phyloP scores from a whole-genome alignment of 2,113 vertebrate genomes.

The Calonectris borealis region DNA sequence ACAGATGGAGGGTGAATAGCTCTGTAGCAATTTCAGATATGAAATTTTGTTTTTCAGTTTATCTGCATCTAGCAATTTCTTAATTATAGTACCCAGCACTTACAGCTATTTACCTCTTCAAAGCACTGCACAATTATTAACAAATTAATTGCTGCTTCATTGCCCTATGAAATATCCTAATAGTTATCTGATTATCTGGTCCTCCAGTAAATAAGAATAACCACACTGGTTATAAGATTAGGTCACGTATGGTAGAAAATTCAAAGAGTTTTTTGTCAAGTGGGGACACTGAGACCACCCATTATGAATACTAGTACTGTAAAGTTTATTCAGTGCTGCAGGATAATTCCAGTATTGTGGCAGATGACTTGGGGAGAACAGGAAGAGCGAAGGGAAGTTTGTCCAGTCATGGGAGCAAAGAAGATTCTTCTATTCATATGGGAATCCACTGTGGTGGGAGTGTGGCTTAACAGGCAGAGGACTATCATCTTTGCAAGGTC shows the following conservation, averaged over 20 bases:
- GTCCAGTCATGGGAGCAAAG: background rate
- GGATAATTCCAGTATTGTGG: background rate
- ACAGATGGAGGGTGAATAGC: background rate
- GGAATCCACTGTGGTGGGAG: background rate
- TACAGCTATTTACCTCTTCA: conserved; percentile 34
- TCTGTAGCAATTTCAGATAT: background rate
- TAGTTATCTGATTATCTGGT: background rate
- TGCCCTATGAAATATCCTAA: background rate
- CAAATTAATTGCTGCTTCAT: conserved; percentile 29
- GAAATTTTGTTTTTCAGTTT: background rate
- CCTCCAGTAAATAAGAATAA: background rate
- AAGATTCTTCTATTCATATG: background rate
- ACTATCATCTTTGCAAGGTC: background rate
- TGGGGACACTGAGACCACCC: background rate
- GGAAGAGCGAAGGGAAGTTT: background rate
- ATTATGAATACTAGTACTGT: background rate
- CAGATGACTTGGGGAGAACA: background rate
- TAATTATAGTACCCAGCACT: conserved; percentile 24
- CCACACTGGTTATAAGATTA: background rate
- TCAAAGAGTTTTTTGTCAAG: background rate
- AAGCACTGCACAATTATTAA: conserved; percentile 3
- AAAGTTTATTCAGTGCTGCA: background rate
- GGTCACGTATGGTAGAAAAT: background rate
- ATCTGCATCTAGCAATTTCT: conserved; percentile 19
- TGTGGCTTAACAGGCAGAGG: background rate